Evolutionary conservation across 2,113 vertebrate species (phyloP), one percentile per base, ranked within the genome.

Genomic region (Chamaetylas fuelleborni): DNA sequence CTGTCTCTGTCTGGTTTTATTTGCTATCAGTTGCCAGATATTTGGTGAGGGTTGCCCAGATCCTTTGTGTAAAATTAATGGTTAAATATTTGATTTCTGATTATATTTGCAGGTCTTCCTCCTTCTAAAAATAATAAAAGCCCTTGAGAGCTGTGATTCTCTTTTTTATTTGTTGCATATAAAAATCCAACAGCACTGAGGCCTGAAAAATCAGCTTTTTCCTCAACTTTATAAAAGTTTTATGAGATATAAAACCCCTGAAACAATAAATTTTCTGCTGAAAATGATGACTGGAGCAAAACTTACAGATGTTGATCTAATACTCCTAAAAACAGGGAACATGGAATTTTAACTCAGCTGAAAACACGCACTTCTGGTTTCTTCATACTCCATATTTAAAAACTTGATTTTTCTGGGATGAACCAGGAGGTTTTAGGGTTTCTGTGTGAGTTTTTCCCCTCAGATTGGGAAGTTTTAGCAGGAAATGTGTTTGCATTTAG

Each of bases 401-500:
- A 26, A 48, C 28, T 81, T n/a, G 22, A 12, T 33, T 80, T 42
- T 38, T 81, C 67, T 38, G 67, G 47, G 34, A 33, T 77, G 81
- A 86, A 36, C 6, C 53, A 66, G 47, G 45, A 85, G 38, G 47
- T 81, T 86, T 62, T 3, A 60, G 67, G 34, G 73, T 70, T 74
- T 73, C 31, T 3, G 3, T 3, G 19, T 57, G 82, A 86, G 31
- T 10, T 84, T 93, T 58, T 19, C n/a, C 50, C 42, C 24, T 58
- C 23, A 19, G 42, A 28, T n/a, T 66, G 36, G 33, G 76, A 90
- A 56, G 31, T 95, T 62, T 81, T 33, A 81, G 87, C 47, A 89
- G 84, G 65, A 88, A 94, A 94, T 90, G 51, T 90, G 94, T 88
- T 96, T 86, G 71, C 57, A 90, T 57, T 92, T 92, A 90, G 64